A percentile compares a stretch with the other conserved stretches of the same genome.
These are phyloP conservation scores for Drosophila borborema DNA, from an alignment of 2,888 invertebrate species.

Conservation along the genomic window DNA sequence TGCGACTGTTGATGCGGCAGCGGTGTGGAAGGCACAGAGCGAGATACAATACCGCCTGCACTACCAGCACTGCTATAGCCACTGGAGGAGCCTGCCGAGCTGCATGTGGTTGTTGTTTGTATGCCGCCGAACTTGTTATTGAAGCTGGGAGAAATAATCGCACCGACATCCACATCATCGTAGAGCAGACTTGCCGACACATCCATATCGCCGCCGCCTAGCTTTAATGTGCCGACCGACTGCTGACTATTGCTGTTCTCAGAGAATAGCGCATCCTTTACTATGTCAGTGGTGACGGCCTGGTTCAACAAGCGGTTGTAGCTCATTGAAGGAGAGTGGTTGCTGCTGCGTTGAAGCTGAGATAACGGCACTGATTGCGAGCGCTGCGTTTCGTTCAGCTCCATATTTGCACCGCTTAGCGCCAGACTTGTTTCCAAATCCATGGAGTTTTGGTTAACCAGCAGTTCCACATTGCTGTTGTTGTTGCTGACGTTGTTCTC, in stretches of 20 bases:
- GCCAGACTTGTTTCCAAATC: slow-evolving; percentile 82
- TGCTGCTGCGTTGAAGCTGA: slow-evolving; percentile 76
- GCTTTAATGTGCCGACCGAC: slow-evolving; percentile 58
- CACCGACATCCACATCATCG: slow-evolving; percentile 77
- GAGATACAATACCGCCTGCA: slow-evolving; percentile 86
- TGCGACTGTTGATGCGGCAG: slow-evolving; percentile 85
- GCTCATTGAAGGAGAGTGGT: slow-evolving; percentile 78
- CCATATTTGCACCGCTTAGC: slow-evolving; percentile 59
- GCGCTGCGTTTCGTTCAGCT: slow-evolving; percentile 84
- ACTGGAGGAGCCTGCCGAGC: slow-evolving; percentile 81
- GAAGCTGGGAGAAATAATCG: slow-evolving; percentile 82
- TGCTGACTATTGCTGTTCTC: slow-evolving; percentile 82
- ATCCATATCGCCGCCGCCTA: slow-evolving; percentile 61
- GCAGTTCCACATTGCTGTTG: slow-evolving; percentile 83
- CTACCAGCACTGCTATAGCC: slow-evolving; percentile 81
- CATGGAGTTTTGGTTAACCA: slow-evolving; percentile 82
- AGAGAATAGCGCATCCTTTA: slow-evolving; percentile 66
- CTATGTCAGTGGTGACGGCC: slow-evolving; percentile 11
- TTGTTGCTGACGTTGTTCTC: slow-evolving; percentile 49
- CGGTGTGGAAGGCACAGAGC: slow-evolving; percentile 90
- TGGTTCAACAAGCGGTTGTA: slow-evolving; percentile 74
- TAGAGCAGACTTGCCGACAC: slow-evolving; percentile 69
- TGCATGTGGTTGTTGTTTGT: slow-evolving; percentile 75
- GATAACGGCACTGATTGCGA: slow-evolving; percentile 92
- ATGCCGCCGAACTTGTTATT: slow-evolving; percentile 77